Percentiles rank a stretch among this genome's conserved stretches.
Evolutionary conservation across 1,140 invertebrate species (phyloP).

Genomic region (Drosophila chauvacae): DNA sequence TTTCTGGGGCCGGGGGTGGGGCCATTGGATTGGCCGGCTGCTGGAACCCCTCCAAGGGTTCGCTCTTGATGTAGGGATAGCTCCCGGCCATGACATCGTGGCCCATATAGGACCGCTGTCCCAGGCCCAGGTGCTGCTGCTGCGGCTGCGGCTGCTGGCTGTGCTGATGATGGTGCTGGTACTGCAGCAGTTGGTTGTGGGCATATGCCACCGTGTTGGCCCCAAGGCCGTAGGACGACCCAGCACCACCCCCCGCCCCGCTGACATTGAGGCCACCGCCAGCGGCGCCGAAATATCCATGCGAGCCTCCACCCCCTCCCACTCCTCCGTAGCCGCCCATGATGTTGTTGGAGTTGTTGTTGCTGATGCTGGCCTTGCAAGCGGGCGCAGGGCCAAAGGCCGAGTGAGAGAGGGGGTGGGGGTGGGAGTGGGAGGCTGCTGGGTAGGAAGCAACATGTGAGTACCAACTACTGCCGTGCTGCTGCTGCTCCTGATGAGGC

Average conservation of each 20-base stretch:
- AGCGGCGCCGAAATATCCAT: conserved; percentile 63
- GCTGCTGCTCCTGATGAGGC: conserved; percentile 58
- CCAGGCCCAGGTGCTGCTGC: conserved; percentile 46
- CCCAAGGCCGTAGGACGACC: conserved; percentile 68
- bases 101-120: conserved; percentile 64
- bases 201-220: conserved; percentile 74
- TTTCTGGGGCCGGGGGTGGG: conserved; percentile 68
- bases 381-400: conserved; percentile 32
- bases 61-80: conserved; percentile 75
- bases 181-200: conserved; percentile 76
- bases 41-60: conserved; percentile 55
- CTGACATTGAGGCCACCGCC: conserved; percentile 51
- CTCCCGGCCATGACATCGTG: conserved; percentile 57
- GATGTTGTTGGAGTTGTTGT: conserved; percentile 16
- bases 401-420: conserved; percentile 26
- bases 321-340: conserved; percentile 39
- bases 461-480: conserved; percentile 75
- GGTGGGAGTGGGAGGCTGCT: conserved; percentile 29
- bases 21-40: conserved; percentile 61
- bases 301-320: conserved; percentile 54
- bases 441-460: conserved; percentile 81
- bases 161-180: conserved; percentile 67
- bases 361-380: conserved; percentile 51
- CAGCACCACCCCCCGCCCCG: conserved; percentile 34
- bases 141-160: conserved; percentile 54